A percentile compares a stretch with the other conserved stretches of the same genome.
phyloP scores from a whole-genome alignment of 2,888 invertebrate genomes.

The Balanococcus diminutus region DNA sequence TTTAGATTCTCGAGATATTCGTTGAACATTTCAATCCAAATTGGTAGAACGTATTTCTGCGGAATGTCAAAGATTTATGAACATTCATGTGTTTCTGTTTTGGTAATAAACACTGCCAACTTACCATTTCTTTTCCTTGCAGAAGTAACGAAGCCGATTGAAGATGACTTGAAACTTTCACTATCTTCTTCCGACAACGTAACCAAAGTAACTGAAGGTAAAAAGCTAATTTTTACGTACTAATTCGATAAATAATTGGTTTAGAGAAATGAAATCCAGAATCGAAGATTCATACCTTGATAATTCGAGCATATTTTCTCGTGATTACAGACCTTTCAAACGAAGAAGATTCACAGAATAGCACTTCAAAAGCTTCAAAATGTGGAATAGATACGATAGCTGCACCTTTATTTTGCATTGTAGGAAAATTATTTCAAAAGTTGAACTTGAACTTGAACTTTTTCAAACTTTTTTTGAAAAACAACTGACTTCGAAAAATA shows the following conservation, averaged over 20 bases:
- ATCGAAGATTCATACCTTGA: not conserved
- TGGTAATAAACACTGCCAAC: not conserved
- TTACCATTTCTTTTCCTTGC: not conserved
- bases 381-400: not conserved
- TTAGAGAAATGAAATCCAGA: too few relatives aligned
- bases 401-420: slow-evolving; percentile 26
- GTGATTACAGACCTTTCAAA: not conserved
- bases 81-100: too few relatives aligned
- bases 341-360: slow-evolving; percentile 4
- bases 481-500: not conserved
- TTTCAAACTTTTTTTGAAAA: not conserved
- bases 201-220: slow-evolving; percentile 11
- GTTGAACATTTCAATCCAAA: too few relatives aligned
- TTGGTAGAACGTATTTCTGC: too few relatives aligned
- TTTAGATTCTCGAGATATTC: too few relatives aligned
- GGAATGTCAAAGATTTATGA: too few relatives aligned
- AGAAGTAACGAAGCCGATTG: slow-evolving; percentile 36
- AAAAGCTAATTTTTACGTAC: not conserved
- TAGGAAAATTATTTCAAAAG: not conserved
- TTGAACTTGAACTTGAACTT: not conserved
- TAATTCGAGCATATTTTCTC: not conserved
- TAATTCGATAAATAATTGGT: too few relatives aligned
- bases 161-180: slow-evolving; percentile 32
- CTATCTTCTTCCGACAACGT: not conserved
- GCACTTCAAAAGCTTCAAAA: slow-evolving; percentile 34